A percentile compares a stretch with the other conserved stretches of the same genome.
Evolutionary conservation across 2,113 vertebrate species (phyloP).

Genomic region (Ursus arctos): DNA sequence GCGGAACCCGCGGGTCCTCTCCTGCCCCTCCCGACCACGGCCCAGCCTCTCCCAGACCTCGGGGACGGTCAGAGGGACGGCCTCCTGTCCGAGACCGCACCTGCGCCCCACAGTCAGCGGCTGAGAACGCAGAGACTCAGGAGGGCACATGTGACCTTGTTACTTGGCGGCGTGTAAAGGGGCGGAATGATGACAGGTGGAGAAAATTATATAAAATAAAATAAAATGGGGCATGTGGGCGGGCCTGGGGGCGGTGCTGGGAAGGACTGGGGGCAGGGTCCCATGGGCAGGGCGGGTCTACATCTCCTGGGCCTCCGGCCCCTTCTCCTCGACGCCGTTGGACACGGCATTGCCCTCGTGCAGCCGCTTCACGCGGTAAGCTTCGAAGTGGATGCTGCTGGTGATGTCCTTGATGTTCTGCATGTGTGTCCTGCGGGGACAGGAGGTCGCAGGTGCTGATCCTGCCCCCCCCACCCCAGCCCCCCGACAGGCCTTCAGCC

Average conservation of each 20-base stretch:
- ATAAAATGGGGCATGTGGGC: slow-evolving; percentile 72
- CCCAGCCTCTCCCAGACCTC: not conserved
- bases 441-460: accelerated
- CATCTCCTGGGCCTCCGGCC: slow-evolving; percentile 94
- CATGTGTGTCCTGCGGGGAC: slow-evolving; percentile 95
- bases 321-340: slow-evolving; percentile 92
- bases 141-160: slow-evolving; percentile 59
- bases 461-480: not conserved
- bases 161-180: slow-evolving; percentile 74
- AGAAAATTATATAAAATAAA: slow-evolving; percentile 84
- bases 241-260: slow-evolving; percentile 23
- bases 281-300: slow-evolving; percentile 84
- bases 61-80: not conserved
- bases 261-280: slow-evolving; percentile 70
- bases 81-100: not conserved
- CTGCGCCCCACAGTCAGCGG: not conserved
- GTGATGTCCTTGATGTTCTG: slow-evolving; percentile 99
- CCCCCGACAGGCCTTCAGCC: accelerated
- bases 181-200: slow-evolving; percentile 53
- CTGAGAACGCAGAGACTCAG: not conserved
- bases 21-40: not conserved
- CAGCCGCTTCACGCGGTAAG: slow-evolving; percentile 96
- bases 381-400: slow-evolving; percentile 98
- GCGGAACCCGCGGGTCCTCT: accelerated
- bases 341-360: slow-evolving; percentile 93